Evolutionary conservation across 2,888 invertebrate genomes (phyloP).

Genomic region (Lamproptera curius): DNA sequence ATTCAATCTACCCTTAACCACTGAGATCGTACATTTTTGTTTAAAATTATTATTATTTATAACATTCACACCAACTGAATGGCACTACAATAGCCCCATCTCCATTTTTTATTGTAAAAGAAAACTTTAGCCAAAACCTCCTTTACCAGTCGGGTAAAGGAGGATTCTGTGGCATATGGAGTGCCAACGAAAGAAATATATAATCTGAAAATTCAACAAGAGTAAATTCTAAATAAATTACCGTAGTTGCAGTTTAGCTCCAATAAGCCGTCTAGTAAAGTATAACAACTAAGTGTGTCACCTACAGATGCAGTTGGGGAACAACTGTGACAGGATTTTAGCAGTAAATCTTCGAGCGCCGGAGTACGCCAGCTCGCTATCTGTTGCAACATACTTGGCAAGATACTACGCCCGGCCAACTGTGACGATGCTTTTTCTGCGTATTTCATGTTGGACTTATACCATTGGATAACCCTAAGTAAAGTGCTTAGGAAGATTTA

Average conservation of each 20-base stretch:
- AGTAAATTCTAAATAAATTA: no score
- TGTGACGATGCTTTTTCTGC: conserved; percentile 50
- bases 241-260: conserved; percentile 11
- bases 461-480: conserved; percentile 30
- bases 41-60: no score
- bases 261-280: conserved; percentile 12
- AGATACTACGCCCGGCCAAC: conserved; percentile 57
- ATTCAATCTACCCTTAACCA: no score
- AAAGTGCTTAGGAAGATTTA: conserved; percentile 30
- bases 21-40: no score
- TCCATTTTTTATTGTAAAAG: no score
- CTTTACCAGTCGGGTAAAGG: no score
- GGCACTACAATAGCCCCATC: no score
- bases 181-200: no score
- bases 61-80: no score
- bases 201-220: no score
- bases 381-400: conserved; percentile 73
- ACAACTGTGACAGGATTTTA: conserved; percentile 51
- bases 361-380: conserved; percentile 40
- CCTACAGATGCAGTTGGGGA: conserved; percentile 27
- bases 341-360: conserved; percentile 50
- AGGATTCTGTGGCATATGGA: no score
- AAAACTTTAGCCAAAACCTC: no score
- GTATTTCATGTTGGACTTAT: conserved; percentile 25
- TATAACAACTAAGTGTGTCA: conserved; percentile 18